phyloP scores from a whole-genome alignment of 1,140 invertebrate genomes.

The Agraylea sexmaculata region DNA sequence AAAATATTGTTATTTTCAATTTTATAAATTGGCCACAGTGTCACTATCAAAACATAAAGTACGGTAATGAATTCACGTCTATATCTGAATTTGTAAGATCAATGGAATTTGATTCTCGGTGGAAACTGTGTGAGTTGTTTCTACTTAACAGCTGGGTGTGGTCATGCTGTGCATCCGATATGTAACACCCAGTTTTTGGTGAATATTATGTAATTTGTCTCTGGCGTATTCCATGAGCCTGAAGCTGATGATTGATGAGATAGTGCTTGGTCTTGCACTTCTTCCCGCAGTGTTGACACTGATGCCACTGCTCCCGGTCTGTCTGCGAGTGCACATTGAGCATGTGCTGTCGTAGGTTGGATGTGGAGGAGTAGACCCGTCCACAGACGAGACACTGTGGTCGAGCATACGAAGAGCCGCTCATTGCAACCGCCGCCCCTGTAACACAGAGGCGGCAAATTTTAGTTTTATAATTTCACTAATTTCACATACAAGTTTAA shows the following conservation, averaged over 20 bases:
- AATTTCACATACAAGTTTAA: too few species aligned
- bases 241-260: conserved; percentile 62
- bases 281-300: conserved; percentile 59
- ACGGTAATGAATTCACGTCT: too few species aligned
- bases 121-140: too few species aligned
- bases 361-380: conserved; percentile 54
- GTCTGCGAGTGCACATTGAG: conserved; percentile 60
- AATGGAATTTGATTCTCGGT: too few species aligned
- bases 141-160: not conserved
- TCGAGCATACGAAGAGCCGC: conserved; percentile 36
- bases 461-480: too few species aligned
- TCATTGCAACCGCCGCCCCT: conserved; percentile 40
- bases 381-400: conserved; percentile 56
- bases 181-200: conserved; percentile 4
- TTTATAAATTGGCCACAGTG: too few species aligned
- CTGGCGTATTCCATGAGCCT: conserved; percentile 59
- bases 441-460: conserved; percentile 43
- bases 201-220: conserved; percentile 35
- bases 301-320: conserved; percentile 55
- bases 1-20: conserved; percentile 4
- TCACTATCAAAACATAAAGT: too few species aligned
- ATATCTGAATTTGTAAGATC: too few species aligned
- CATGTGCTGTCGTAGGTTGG: conserved; percentile 59
- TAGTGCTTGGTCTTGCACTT: conserved; percentile 67
- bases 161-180: not conserved